These are phyloP conservation scores for Glaucopsyche alexis DNA, from an alignment of 2,888 invertebrate genomes.

Conservation along the genomic window DNA sequence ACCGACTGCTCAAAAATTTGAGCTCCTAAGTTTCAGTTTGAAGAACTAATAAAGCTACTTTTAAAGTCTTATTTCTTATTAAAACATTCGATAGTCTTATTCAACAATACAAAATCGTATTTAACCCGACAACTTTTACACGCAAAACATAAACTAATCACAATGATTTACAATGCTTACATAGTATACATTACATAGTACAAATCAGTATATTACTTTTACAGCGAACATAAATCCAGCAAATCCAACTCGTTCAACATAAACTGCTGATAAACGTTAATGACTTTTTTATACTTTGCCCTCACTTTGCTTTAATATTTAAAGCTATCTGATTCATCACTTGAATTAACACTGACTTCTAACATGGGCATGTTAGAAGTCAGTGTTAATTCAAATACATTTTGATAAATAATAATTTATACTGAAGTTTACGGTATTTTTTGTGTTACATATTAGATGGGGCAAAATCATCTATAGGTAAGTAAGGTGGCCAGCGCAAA, in stretches of 20 bases:
- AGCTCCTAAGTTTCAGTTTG: too few relatives aligned
- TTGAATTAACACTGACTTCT: too few relatives aligned
- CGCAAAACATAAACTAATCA: constrained; percentile 2
- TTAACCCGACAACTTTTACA: neutral
- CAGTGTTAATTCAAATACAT: too few relatives aligned
- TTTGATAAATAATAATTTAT: too few relatives aligned
- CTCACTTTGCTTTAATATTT: constrained; percentile 16
- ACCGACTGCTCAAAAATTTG: too few relatives aligned
- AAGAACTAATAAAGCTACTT: neutral
- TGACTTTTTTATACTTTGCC: constrained; percentile 5
- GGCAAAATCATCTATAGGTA: too few relatives aligned
- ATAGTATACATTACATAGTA: neutral
- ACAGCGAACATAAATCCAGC: neutral
- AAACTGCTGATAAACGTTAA: constrained; percentile 22
- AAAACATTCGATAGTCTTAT: too few relatives aligned
- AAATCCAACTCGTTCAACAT: constrained; percentile 3
- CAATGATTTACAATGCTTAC: constrained; percentile 1
- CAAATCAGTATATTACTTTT: constrained; percentile 14
- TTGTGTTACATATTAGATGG: too few relatives aligned
- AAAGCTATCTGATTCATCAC: neutral
- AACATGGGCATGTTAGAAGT: too few relatives aligned
- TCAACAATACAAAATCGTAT: neutral
- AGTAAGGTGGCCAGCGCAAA: too few relatives aligned
- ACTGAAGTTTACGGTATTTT: too few relatives aligned
- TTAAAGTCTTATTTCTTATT: too few relatives aligned